These are phyloP conservation scores for Machimus rusticus DNA, from an alignment of 2,888 invertebrate species.

Conservation along the genomic window DNA sequence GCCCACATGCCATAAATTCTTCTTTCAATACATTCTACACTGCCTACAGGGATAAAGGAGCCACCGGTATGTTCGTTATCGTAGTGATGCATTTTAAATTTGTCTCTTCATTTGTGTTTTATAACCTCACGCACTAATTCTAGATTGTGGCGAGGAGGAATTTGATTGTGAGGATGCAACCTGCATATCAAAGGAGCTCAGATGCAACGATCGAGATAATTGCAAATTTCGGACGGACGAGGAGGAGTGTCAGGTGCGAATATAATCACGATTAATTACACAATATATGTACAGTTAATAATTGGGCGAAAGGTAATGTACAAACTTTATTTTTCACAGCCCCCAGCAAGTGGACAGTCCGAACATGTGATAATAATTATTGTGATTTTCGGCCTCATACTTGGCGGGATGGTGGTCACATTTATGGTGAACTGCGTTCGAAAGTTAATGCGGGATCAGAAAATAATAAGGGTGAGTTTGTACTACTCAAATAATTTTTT, in stretches of 20 bases:
- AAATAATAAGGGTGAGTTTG: constrained; percentile 79
- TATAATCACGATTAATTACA: background rate
- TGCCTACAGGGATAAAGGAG: constrained; percentile 72
- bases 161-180: constrained; percentile 88
- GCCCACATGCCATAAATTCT: constrained; percentile 69
- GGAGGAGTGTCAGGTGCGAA: constrained; percentile 65
- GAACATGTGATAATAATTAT: constrained; percentile 86
- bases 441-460: constrained; percentile 86
- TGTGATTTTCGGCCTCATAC: constrained; percentile 84
- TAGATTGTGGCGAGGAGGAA: constrained; percentile 67
- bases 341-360: constrained; percentile 61
- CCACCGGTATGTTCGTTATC: constrained; percentile 43
- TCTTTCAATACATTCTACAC: constrained; percentile 78
- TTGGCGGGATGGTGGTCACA: constrained; percentile 87
- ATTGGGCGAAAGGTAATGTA: background rate
- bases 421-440: constrained; percentile 88
- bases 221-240: constrained; percentile 87
- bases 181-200: constrained; percentile 75
- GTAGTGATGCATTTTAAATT: background rate
- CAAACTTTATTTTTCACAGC: constrained; percentile 51
- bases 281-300: background rate
- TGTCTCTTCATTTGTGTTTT: background rate
- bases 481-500: background rate
- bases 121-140: background rate
- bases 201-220: constrained; percentile 78